Evolutionary conservation across 2,113 vertebrate genomes (phyloP), one percentile per base, ranked within the genome.

Genomic region (Suncus etruscus): DNA sequence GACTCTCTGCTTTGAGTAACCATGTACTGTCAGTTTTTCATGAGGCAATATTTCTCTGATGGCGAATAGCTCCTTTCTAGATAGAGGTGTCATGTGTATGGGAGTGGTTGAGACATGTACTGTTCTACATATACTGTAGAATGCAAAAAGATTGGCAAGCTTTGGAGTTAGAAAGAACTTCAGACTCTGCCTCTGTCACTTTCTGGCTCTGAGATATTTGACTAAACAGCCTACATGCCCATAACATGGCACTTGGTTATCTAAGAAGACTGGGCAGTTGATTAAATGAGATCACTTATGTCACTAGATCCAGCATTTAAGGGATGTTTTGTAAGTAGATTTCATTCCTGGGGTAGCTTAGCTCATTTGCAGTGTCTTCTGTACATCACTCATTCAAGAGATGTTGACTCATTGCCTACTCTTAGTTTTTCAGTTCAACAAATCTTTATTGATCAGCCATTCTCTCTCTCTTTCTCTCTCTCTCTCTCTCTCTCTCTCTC

Each of bases 11-110:
- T 87, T 61, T 81, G 78, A 94, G 74, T 39, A 25, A 32, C 89
- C 91, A 87, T 93, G 86, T 94, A 73, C 90, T 45, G 5, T 1
- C 22, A 92, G n/a, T 81, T 93, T 86, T 32, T 73, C 48, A 84
- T 8, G 3, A 32, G 69, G 12, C 18, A 16, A 8, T n/a, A 48
- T 73, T 69, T 86, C 27, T 51, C 31, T 70, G 31, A 11, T 3
- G 22, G 15, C 39, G 47, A 5, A 32, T 18, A 45, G 6, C 22
- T 2, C 1, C 1, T 80, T 77, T 39, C 61, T 11, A 50, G 51
- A 11, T 29, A 31, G 15, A 61, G 58, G 16, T 6, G 58, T 20
- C 22, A 6, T 16, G 15, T 8, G 45, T 31, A 2, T 70, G 22
- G n/a, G 2, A 2, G 18, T 12, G 45, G 4, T 3, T 18, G 66